Evolutionary conservation across 2,888 invertebrate genomes (phyloP).

Genomic region (Cosmia pyralina): DNA sequence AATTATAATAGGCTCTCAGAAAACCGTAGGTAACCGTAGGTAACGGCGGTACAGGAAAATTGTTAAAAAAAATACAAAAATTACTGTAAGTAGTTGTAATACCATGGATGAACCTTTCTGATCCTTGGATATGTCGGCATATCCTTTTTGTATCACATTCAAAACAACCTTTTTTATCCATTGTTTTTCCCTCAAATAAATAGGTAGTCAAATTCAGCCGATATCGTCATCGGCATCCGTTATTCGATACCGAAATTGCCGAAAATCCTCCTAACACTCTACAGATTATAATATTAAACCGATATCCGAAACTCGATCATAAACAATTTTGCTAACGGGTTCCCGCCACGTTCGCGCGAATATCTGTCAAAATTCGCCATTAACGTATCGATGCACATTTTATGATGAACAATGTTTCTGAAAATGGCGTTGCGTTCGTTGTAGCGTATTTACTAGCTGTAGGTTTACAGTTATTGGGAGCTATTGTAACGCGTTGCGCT

Average conservation of each 20-base stretch:
- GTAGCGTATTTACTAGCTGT: slow-evolving; percentile 33
- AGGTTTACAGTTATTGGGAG: slow-evolving; percentile 40
- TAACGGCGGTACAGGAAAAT: slow-evolving; percentile 4
- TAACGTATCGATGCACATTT: slow-evolving; percentile 57
- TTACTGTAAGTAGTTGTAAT: slow-evolving; percentile 12
- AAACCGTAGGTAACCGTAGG: not conserved
- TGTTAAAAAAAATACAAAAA: slow-evolving; percentile 26
- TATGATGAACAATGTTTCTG: slow-evolving; percentile 47
- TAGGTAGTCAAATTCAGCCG: slow-evolving; percentile 8
- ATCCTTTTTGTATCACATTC: slow-evolving; percentile 25
- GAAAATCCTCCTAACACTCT: slow-evolving; percentile 30
- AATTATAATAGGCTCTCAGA: slow-evolving; percentile 33
- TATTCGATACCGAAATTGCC: slow-evolving; percentile 1
- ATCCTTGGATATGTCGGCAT: slow-evolving; percentile 16
- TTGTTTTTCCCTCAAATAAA: slow-evolving; percentile 21
- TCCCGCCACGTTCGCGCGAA: slow-evolving; percentile 29
- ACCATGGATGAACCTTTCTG: slow-evolving; percentile 31
- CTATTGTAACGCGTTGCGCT: slow-evolving; percentile 30
- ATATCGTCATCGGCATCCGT: slow-evolving; percentile 14
- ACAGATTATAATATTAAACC: slow-evolving; percentile 28
- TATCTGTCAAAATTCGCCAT: slow-evolving; percentile 54
- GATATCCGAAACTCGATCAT: slow-evolving; percentile 34
- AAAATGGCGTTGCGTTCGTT: slow-evolving; percentile 41
- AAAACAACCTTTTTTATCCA: slow-evolving; percentile 31
- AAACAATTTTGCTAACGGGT: slow-evolving; percentile 52